Evolutionary conservation across 2,888 invertebrate species (phyloP).

Genomic region (Amblyjoppa fuscipennis): DNA sequence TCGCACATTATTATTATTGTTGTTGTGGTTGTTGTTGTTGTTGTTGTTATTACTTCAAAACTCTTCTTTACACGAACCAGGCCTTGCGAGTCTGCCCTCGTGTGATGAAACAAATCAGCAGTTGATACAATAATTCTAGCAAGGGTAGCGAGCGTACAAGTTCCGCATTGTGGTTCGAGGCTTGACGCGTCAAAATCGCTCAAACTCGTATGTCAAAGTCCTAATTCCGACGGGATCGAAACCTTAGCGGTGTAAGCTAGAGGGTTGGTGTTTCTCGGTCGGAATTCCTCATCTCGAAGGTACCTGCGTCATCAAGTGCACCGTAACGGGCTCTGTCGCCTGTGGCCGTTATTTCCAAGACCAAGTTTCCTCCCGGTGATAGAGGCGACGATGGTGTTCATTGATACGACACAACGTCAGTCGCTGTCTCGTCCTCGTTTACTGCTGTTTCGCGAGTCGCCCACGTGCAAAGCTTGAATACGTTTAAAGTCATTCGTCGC

Average conservation of each 20-base stretch:
- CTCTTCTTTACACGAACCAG: neutral
- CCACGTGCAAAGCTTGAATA: neutral
- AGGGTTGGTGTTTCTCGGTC: slow-evolving; percentile 74
- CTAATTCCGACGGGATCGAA: slow-evolving; percentile 81
- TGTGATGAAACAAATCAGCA: neutral
- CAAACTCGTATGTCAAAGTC: slow-evolving; percentile 72
- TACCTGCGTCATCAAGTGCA: slow-evolving; percentile 48
- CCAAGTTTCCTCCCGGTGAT: slow-evolving; percentile 1
- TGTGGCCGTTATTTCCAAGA: slow-evolving; percentile 3
- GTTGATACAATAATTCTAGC: neutral
- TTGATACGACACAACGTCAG: neutral
- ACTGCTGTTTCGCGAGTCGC: neutral
- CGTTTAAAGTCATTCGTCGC: neutral
- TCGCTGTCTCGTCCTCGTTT: neutral
- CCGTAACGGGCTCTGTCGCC: neutral
- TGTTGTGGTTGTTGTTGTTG: neutral
- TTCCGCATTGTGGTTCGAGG: slow-evolving; percentile 49
- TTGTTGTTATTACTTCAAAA: neutral
- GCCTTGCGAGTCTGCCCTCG: neutral
- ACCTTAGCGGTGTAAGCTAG: slow-evolving; percentile 79
- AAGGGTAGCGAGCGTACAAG: neutral
- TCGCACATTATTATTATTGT: neutral
- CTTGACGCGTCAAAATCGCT: slow-evolving; percentile 77
- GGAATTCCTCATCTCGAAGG: slow-evolving; percentile 72
- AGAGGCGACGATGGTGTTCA: slow-evolving; percentile 16